Base-by-base conservation (phyloP, 2,888 invertebrate species). In the Cataglyphis albicans region DNA sequence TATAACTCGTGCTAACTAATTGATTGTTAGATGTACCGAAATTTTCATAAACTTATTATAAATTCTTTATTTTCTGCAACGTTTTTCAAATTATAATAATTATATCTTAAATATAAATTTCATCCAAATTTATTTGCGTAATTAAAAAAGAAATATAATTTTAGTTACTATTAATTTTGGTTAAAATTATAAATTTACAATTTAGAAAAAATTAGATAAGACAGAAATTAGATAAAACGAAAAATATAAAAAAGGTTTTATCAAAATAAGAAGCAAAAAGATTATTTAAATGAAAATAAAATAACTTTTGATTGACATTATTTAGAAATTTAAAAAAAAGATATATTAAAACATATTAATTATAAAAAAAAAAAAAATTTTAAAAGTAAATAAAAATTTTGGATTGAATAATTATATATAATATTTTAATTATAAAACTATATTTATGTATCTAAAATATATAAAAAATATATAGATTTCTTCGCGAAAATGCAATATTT, bases 1-100 rank as follows among this genome's bases (percentile, higher is more conserved):
- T 48, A 75, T 48, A 64, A 48, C 15, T 48, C 48, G 21, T 32
- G 65, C 64, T 74, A 68, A 48, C 64, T 74, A 68, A 48, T 25
- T 41, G 4, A 44, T 2, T 41, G 44, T 35, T 21, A 18, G 15
- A 0, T 18, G 21, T 48, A n/a, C 1, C 3, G 9, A 65, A 55
- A 70, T 55, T 15, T 70, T 41, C 12, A 29, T 38, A 64, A 61
- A 44, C 12, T 9, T 73, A 6, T 73, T n/a, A 5, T 44, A n/a
- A 64, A 75, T 18, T 12, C n/a, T 32, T 32, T 21, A 64, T 48
- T 48, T 64, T 15, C 3, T 9, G 15, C 3, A 18, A 1, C 18
- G 7, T 65, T 64, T 10, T 18, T 5, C 9, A 44, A 32, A 32
- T 44, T 41, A 15, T 74, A 29, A 61, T 21, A 74, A 44, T 63